Base-by-base conservation (phyloP, 2,888 invertebrate species). In the Atethmia centrago region DNA sequence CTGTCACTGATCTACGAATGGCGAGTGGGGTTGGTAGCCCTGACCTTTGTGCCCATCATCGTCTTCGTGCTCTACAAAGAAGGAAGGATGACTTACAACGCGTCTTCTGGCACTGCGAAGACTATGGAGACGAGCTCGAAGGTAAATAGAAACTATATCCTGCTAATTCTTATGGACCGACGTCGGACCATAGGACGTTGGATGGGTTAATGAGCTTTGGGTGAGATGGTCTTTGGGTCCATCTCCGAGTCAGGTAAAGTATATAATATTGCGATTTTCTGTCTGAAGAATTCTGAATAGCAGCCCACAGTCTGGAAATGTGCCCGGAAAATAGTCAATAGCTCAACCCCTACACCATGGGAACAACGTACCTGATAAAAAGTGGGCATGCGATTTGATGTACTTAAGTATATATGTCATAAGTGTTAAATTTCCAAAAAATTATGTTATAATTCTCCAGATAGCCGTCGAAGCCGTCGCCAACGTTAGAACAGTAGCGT, bases 381-480 rank as follows among this genome's bases (percentile, higher is more conserved):
- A 53, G 7, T 25, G 14, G 25, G 25, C 25, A 51, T 4, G 21
- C 21, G 10, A n/a, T n/a, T n/a, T n/a, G 4, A 21, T 21, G 4
- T 51, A 51, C 4, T 47, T 16, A 40, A n/a, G 36, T 19, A 49
- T n/a, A n/a, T n/a, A n/a, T n/a, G n/a, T n/a, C n/a, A n/a, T n/a
- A n/a, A n/a, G n/a, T n/a, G 21, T 21, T 7, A 31, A 40, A 51
- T 5, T 56, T 8, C 2, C 8, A 16, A 49, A 58, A 51, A 70
- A 12, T 19, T 36, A 36, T 5, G 0, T 0, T 36, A 36, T 36
- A 4, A n/a, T 74, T 66, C 62, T 61, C n/a, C 78, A 97, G 97
- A 95, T 98, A 76, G 98, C 98, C 9, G 97, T 98, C 21, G 98
- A 98, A 92, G 98, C 98, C 4, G 98, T 98, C 2, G 97, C 97